Conservation (phyloP, 2,888 invertebrate species). For the Lapara coniferarum region DNA sequence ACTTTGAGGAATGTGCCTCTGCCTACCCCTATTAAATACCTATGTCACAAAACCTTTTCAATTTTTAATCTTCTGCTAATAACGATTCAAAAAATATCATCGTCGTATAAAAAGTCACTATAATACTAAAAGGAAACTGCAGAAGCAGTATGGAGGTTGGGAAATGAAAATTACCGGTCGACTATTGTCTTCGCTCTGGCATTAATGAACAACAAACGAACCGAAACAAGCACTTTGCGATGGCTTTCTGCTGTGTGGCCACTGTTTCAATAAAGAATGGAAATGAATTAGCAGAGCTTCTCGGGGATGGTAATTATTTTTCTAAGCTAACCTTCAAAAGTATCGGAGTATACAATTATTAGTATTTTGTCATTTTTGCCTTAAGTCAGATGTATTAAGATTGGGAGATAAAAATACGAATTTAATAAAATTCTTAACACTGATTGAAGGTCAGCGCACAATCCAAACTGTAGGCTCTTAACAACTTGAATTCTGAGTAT, state of each 20-base stretch:
- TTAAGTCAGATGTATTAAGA: too few relatives aligned
- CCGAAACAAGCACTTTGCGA: conserved; percentile 47
- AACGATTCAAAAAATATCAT: not conserved
- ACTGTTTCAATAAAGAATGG: conserved; percentile 33
- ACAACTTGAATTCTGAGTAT: too few relatives aligned
- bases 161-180: conserved; percentile 46
- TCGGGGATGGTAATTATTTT: not conserved
- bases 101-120: not conserved
- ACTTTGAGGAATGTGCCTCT: too few relatives aligned
- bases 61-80: not conserved
- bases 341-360: too few relatives aligned
- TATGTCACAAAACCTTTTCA: not conserved
- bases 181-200: conserved; percentile 47
- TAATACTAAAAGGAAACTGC: conserved; percentile 17
- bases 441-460: too few relatives aligned
- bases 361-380: too few relatives aligned
- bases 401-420: too few relatives aligned
- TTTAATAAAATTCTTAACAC: too few relatives aligned
- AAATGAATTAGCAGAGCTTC: conserved; percentile 29
- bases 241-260: conserved; percentile 36
- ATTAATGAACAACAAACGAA: conserved; percentile 61
- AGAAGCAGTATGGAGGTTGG: conserved; percentile 30
- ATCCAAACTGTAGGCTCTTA: too few relatives aligned
- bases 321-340: too few relatives aligned
- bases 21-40: too few relatives aligned